Evolutionary conservation across 2,113 vertebrate species (phyloP), one percentile per base, ranked within the genome.

Genomic region (Epinephelus moara): DNA sequence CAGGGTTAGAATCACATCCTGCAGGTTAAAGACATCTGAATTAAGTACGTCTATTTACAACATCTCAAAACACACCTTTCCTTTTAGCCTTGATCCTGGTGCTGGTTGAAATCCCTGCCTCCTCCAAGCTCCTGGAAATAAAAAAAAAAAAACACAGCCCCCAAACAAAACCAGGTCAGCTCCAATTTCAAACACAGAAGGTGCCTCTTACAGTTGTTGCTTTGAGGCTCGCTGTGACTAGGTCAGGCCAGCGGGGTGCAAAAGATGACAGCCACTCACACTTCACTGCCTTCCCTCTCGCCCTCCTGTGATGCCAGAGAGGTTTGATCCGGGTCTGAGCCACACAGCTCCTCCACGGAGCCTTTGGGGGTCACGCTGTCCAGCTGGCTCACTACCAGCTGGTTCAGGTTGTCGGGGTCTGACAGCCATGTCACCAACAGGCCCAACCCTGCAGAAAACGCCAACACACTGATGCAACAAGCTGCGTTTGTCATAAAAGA

Each of bases 341-440:
- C 85, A 17, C 57, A 50, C 42, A 90, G 84, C 49, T 94, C 91
- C 71, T 91, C 91, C 30, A 45, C 69, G 0, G 85, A 89, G 64
- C 69, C 80, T 85, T 89, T 92, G 40, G 84, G 67, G 6, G 87
- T 71, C 19, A 63, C 79, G 21, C 67, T 76, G 80, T 94, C 94
- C 4, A 96, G 84, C 71, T 93, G 93, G 84, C 80, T 91, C 76
- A 96, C 92, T 75, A 96, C 88, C 89, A 96, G 84, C 84, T 95
- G 94, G 92, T 96, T 96, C 68, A 96, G 88, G 79, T 93, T 95
- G 93, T 96, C 94, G 0, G 95, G 94, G 74, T 96, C 91, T 6
- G 92, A 96, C 6, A 96, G 92, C 94, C 91, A 94, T n/a, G 62
- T 85, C 66, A 96, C 95, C 79, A 96, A n/a, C 19, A 70, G 80